A percentile compares a stretch with the other conserved stretches of the same genome.
phyloP scores from a whole-genome alignment of 2,113 vertebrate genomes.

The Etheostoma cragini region DNA sequence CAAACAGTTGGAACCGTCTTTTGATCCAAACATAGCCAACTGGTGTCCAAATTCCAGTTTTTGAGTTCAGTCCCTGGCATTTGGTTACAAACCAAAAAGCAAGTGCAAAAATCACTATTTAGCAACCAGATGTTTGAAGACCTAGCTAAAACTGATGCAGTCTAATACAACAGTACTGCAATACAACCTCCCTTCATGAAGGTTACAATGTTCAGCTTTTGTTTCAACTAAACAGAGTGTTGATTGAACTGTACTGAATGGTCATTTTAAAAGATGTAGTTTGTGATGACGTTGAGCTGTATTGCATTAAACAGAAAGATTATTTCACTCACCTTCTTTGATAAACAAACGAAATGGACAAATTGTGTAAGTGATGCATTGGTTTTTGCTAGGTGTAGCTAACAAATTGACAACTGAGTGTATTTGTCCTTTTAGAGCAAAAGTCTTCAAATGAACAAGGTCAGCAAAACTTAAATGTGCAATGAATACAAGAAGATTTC shows the following conservation, averaged over 20 bases:
- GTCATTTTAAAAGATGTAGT: background rate
- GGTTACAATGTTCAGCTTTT: background rate
- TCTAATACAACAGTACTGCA: background rate
- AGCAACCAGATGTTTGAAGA: background rate
- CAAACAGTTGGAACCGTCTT: background rate
- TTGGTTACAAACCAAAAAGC: background rate
- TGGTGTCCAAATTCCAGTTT: too few relatives aligned
- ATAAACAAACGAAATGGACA: background rate
- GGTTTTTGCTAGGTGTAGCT: background rate
- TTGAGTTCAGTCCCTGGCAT: background rate
- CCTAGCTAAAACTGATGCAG: background rate
- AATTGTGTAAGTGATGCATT: background rate
- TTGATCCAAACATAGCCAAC: background rate
- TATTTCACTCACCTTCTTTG: background rate
- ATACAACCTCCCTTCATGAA: background rate
- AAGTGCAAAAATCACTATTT: background rate
- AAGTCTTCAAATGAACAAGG: background rate
- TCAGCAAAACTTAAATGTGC: background rate
- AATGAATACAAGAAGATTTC: background rate
- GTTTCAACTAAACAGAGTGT: background rate
- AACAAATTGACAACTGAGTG: background rate
- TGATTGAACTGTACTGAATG: background rate
- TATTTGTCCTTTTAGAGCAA: background rate
- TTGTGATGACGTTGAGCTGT: background rate
- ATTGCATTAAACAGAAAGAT: background rate